These are phyloP conservation scores for Sebastes fasciatus DNA, from an alignment of 2,113 vertebrate species.

Conservation along the genomic window DNA sequence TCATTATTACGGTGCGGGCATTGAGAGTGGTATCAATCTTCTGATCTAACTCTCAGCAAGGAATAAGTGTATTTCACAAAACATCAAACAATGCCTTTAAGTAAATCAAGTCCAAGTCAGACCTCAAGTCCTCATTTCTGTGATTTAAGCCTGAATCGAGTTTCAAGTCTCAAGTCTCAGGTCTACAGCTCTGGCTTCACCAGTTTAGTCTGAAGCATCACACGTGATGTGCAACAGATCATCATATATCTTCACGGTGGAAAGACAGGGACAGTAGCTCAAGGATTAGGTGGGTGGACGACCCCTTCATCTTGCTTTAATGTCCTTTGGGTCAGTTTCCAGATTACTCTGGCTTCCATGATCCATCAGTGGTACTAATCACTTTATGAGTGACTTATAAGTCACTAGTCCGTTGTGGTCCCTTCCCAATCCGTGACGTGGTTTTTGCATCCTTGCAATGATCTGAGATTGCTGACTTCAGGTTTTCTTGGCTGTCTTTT, in stretches of 20 bases:
- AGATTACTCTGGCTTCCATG: slow-evolving; percentile 1
- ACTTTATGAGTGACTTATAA: not conserved
- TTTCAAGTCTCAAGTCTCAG: not conserved
- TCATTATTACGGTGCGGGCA: not conserved
- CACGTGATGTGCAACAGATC: not conserved
- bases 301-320: not conserved
- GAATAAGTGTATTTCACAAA: not conserved
- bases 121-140: not conserved
- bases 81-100: not conserved
- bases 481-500: slow-evolving; percentile 3
- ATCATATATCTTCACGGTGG: not conserved
- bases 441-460: not conserved
- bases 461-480: slow-evolving; percentile 14
- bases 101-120: not conserved
- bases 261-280: not conserved
- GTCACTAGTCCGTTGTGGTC: not conserved
- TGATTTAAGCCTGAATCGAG: not conserved
- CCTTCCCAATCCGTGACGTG: not conserved
- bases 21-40: not conserved
- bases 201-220: not conserved
- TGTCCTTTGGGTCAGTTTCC: not conserved
- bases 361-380: not conserved
- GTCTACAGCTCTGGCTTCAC: not conserved
- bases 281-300: not conserved
- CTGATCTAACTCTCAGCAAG: not conserved